Base-by-base conservation (phyloP, 2,888 invertebrate species). In the Torymus aiolomorphi region DNA sequence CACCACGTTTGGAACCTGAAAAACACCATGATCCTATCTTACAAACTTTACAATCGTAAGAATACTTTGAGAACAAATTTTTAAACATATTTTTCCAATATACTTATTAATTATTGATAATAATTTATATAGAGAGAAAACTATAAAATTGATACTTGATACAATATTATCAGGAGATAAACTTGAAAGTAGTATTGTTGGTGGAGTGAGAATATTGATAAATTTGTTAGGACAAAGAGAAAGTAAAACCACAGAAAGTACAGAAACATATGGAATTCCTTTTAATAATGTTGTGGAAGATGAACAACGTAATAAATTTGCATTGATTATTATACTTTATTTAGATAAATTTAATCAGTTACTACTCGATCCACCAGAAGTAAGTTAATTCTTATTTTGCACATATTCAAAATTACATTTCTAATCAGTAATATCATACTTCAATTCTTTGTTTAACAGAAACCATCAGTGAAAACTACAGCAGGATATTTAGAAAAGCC, bases 201-300 rank as follows among this genome's bases (percentile, higher is more conserved):
- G 95, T 91, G 96, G 96, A 88, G 94, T 96, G 87, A 93, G 94
- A 91, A 94, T 97, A 89, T 93, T 97, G 90, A 93, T 96, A 88
- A 93, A 94, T 83, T 92, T 96, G 86, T 91, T 96, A 91, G 91
- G 84, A 90, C 90, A 88, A 88, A 89, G 84, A 90, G 90, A 92
- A 92, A 89, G 86, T 82, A 85, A 84, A 82, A 83, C 82, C 62
- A 51, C 70, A 76, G 80, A 80, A 69, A 75, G n/a, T 65, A 76
- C 4, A 42, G 84, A 85, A 12, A 80, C 81, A 42, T 84, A 82
- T 71, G 76, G 76, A 49, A 57, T 76, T 66, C 80, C 82, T 72
- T 78, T 81, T 57, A 91, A 91, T 80, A 87, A 89, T 56, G 81
- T 84, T 18, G 88, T 88, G 52, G 93, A 93, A 84, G 91, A 91